phyloP scores from a whole-genome alignment of 2,888 invertebrate genomes.

The Ochropleura plecta region DNA sequence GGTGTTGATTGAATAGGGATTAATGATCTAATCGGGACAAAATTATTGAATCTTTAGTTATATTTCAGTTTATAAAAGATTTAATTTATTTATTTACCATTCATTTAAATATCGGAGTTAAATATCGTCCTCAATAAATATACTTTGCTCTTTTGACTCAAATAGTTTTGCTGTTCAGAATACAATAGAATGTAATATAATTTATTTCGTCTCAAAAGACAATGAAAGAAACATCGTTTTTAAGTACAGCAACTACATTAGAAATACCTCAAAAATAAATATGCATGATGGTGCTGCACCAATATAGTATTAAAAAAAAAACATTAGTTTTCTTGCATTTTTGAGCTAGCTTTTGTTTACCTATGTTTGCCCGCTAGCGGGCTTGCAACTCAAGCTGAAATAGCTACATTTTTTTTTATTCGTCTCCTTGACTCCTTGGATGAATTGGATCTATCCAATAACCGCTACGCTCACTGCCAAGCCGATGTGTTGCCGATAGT shows the following conservation, averaged over 20 bases:
- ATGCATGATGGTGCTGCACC: not conserved
- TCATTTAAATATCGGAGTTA: not conserved
- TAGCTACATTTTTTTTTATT: conserved; percentile 52
- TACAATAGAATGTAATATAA: too few relatives aligned
- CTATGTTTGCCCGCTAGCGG: conserved; percentile 23
- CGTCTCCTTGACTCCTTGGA: conserved; percentile 27
- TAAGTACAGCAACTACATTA: not conserved
- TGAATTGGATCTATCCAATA: conserved; percentile 19
- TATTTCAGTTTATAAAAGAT: too few relatives aligned
- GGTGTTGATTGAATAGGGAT: too few relatives aligned
- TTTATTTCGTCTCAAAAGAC: not conserved
- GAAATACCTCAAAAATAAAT: not conserved
- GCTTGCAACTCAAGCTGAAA: conserved; percentile 11
- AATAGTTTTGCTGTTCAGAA: not conserved
- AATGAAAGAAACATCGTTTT: not conserved
- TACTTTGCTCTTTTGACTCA: too few relatives aligned
- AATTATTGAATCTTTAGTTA: too few relatives aligned
- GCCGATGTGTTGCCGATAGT: conserved; percentile 5
- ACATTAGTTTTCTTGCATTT: conserved; percentile 34
- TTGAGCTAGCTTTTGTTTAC: conserved; percentile 26
- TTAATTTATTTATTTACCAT: not conserved
- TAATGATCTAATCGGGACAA: too few relatives aligned
- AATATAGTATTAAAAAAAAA: conserved; percentile 25
- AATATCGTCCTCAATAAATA: not conserved
- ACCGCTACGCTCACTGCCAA: conserved; percentile 12